A percentile compares a stretch with the other conserved stretches of the same genome.
Conservation (phyloP, 2,888 invertebrate species). For the Drosophila anomalata region DNA sequence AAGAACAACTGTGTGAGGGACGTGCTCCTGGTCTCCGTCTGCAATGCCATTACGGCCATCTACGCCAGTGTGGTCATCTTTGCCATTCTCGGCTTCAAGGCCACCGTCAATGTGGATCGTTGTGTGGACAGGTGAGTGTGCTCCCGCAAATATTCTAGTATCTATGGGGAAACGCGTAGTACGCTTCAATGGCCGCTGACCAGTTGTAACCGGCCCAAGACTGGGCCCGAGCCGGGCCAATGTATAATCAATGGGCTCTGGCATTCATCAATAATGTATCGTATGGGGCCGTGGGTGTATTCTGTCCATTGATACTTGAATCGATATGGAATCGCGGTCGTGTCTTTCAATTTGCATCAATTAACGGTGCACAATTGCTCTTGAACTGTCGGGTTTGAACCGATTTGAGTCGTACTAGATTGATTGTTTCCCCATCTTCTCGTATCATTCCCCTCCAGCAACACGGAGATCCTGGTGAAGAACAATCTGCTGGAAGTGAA, state of each 20-base stretch:
- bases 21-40: constrained; percentile 94
- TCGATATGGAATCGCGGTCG: constrained; percentile 60
- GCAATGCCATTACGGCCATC: constrained; percentile 96
- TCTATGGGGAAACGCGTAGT: constrained; percentile 26
- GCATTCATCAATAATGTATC: constrained; percentile 14
- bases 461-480: constrained; percentile 84
- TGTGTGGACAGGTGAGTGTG: constrained; percentile 90
- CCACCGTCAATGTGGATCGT: constrained; percentile 93
- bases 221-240: constrained; percentile 12
- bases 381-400: constrained; percentile 58
- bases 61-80: constrained; percentile 98
- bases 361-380: constrained; percentile 73
- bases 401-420: constrained; percentile 38
- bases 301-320: constrained; percentile 61
- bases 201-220: constrained; percentile 66
- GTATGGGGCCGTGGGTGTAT: constrained; percentile 13
- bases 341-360: constrained; percentile 75
- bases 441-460: constrained; percentile 80
- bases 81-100: constrained; percentile 97
- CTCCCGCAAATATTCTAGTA: neutral
- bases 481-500: constrained; percentile 82
- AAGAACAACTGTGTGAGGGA: constrained; percentile 97
- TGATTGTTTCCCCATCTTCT: constrained; percentile 5
- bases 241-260: neutral
- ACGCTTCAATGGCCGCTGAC: constrained; percentile 53